A percentile compares a stretch with the other conserved stretches of the same genome.
These are phyloP conservation scores for Menura novaehollandiae DNA, from an alignment of 2,113 vertebrate species.

Conservation along the genomic window DNA sequence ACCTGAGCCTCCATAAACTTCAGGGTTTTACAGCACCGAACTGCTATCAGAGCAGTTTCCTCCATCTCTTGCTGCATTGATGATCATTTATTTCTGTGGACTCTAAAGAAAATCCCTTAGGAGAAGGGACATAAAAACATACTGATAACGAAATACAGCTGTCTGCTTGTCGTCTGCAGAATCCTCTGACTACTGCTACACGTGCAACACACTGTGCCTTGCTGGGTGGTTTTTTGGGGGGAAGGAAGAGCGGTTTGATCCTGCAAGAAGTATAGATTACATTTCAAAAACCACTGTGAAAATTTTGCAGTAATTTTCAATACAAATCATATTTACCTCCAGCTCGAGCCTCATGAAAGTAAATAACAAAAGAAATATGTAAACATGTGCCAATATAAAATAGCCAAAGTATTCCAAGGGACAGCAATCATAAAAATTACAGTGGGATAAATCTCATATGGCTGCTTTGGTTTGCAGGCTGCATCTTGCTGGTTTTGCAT, in stretches of 20 bases:
- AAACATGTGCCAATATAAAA: background rate
- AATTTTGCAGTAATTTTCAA: background rate
- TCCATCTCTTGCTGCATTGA: conserved; percentile 29
- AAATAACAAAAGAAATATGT: background rate
- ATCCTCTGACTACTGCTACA: background rate
- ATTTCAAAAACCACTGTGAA: background rate
- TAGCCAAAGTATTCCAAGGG: background rate
- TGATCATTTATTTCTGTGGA: conserved; percentile 48
- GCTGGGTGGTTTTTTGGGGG: background rate
- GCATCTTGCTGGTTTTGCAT: conserved; percentile 25
- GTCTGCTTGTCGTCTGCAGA: background rate
- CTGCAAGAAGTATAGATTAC: background rate
- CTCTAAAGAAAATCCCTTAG: background rate
- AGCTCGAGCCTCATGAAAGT: background rate
- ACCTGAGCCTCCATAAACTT: conserved; percentile 54
- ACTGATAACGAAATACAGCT: background rate
- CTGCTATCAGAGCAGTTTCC: background rate
- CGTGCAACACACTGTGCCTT: background rate
- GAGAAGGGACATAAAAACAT: background rate
- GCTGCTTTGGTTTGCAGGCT: background rate
- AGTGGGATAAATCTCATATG: background rate
- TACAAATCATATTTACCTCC: background rate
- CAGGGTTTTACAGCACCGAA: conserved; percentile 7
- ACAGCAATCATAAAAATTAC: background rate
- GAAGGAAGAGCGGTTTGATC: background rate